These are phyloP conservation scores for Invenusta paracnida DNA, from an alignment of 2,888 invertebrate species.

Conservation along the genomic window DNA sequence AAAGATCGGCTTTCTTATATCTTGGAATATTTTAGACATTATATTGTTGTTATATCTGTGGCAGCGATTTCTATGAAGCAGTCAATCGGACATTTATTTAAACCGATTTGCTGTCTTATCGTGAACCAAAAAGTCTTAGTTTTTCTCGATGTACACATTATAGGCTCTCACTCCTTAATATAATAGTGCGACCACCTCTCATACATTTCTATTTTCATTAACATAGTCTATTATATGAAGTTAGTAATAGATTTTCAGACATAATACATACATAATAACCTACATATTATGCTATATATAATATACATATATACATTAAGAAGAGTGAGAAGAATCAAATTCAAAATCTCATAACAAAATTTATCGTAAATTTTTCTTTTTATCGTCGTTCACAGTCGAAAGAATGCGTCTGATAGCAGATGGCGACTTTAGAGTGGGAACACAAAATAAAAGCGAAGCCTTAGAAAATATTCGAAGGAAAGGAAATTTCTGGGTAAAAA, in stretches of 20 bases:
- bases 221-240: too few relatives aligned
- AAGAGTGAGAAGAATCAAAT: conserved; percentile 9
- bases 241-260: too few relatives aligned
- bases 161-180: background rate
- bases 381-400: conserved; percentile 21
- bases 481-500: background rate
- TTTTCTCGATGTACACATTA: too few relatives aligned
- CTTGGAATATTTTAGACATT: background rate
- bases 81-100: background rate
- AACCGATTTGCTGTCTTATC: conserved; percentile 29
- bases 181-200: background rate
- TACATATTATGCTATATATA: background rate
- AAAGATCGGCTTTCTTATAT: background rate
- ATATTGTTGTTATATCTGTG: too few relatives aligned
- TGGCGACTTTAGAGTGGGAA: background rate
- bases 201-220: background rate
- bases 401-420: conserved; percentile 10
- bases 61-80: background rate
- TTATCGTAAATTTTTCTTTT: background rate
- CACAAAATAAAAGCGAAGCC: too few relatives aligned
- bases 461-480: too few relatives aligned
- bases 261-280: too few relatives aligned
- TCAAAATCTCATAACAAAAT: conserved; percentile 1
- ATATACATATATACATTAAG: background rate
- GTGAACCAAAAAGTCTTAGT: background rate